phyloP scores from a whole-genome alignment of 2,888 invertebrate species.

The Hydraecia micacea region DNA sequence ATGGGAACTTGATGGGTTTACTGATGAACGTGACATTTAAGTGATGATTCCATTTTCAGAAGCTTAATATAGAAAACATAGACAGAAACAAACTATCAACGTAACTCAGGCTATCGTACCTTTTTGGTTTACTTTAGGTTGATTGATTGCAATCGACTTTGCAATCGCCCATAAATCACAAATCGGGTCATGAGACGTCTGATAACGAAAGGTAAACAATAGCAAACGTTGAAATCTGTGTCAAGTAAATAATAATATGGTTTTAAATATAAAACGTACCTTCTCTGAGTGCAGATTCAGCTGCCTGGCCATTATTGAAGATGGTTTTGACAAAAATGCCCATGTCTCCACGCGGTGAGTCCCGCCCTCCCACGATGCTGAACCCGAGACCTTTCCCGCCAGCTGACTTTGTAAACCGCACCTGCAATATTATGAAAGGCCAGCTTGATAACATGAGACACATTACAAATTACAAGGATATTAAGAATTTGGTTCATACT shows the following conservation, averaged over 20 bases:
- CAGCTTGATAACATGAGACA: constrained; percentile 9
- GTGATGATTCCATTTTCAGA: not conserved
- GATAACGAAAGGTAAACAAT: constrained; percentile 9
- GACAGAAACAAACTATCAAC: not conserved
- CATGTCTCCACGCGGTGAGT: constrained; percentile 96
- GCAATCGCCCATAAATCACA: not conserved
- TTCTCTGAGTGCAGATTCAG: constrained; percentile 95
- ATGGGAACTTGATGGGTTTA: not conserved
- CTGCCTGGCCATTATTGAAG: constrained; percentile 96
- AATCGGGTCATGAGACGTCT: not conserved
- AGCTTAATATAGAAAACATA: not conserved
- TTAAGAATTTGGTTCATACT: not conserved
- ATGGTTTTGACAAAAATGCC: constrained; percentile 97
- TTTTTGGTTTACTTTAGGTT: not conserved
- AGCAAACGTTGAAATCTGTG: not conserved
- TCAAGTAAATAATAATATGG: not conserved
- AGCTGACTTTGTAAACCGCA: constrained; percentile 94
- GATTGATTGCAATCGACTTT: not conserved
- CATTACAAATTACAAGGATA: constrained; percentile 19
- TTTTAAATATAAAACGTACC: constrained; percentile 86
- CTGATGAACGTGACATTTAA: constrained; percentile 1
- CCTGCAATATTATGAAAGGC: constrained; percentile 76
- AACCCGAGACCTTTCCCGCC: constrained; percentile 96
- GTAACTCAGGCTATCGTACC: not conserved
- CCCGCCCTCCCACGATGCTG: constrained; percentile 96